phyloP scores from a whole-genome alignment of 2,888 invertebrate genomes.

The Athripsodes cinereus region DNA sequence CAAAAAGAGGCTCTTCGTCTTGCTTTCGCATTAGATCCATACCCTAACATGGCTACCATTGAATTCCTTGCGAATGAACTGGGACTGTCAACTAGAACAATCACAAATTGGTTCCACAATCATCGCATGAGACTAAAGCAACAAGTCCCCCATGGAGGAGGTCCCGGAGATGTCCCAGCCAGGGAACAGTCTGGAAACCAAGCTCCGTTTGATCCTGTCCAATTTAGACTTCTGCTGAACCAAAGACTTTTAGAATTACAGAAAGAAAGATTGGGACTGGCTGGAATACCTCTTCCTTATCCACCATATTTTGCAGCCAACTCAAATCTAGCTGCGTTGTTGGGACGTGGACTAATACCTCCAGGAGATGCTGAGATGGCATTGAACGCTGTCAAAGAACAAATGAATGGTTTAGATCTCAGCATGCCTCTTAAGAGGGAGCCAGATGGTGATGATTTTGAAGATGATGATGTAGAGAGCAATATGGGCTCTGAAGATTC shows the following conservation, averaged over 20 bases:
- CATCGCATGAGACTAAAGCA: conserved; percentile 97
- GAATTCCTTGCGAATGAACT: conserved; percentile 91
- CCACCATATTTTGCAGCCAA: conserved; percentile 75
- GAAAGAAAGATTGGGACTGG: conserved; percentile 75
- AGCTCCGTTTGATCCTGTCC: conserved; percentile 85
- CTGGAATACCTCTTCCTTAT: conserved; percentile 69
- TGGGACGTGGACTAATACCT: conserved; percentile 60
- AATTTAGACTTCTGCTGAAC: conserved; percentile 82
- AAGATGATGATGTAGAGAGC: conserved; percentile 72
- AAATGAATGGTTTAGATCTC: conserved; percentile 81
- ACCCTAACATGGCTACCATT: conserved; percentile 94
- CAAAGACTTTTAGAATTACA: conserved; percentile 84
- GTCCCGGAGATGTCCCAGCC: conserved; percentile 67
- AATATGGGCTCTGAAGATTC: conserved; percentile 68
- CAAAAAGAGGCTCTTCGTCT: conserved; percentile 94
- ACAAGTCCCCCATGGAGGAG: conserved; percentile 72
- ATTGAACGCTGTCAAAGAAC: conserved; percentile 62
- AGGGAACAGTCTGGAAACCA: conserved; percentile 60
- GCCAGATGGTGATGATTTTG: conserved; percentile 71
- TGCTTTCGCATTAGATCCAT: conserved; percentile 94
- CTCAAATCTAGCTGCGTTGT: conserved; percentile 68
- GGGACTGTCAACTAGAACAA: conserved; percentile 87
- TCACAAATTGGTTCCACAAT: conserved; percentile 99
- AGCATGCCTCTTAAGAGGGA: conserved; percentile 79
- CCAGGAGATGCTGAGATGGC: conserved; percentile 54